Evolutionary conservation across 2,888 invertebrate species (phyloP), one percentile per base, ranked within the genome.

Genomic region (Baccha elongata): DNA sequence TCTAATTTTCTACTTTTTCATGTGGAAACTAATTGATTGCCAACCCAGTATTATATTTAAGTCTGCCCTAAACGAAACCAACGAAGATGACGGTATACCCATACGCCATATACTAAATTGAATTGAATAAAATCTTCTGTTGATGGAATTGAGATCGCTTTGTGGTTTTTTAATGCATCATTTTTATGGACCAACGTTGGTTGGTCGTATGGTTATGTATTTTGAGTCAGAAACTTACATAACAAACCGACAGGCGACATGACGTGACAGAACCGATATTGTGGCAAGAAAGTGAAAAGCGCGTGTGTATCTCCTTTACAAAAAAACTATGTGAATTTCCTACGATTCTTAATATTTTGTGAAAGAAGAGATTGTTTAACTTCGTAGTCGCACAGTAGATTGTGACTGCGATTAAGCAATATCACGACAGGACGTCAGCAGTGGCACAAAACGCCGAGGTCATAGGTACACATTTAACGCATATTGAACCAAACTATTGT

Each of bases 21-120:
- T 73, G 64, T 53, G 72, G 64, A 73, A 73, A 73, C 62, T 64
- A 73, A 64, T 71, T 72, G 52, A 44, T 52, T 26, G 62, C 53
- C 35, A 37, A 48, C 32, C 26, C 46, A 69, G 35, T 35, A 60
- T 35, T 35, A 46, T 53, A 48, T 48, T 37, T 23, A 37, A 29
- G 29, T 4, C 29, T 35, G 13, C 50, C 26, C 11, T 26, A 48
- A 46, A 5, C 35, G 44, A 37, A n/a, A n/a, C 11, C 17, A 6
- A 42, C 23, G 23, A 5, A 32, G 1, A 8, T 8, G 5, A 32
- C 29, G 29, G 8, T 7, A 7, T 8, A 8, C 3, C 26, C 6
- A 6, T 6, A 26, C n/a, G 26, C 3, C 26, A 32, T 5, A 1
- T 7, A 32, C 29, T 5, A 32, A 7, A 7, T 4, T 32, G 5